These are phyloP conservation scores for Tillus elongatus DNA, from an alignment of 2,888 invertebrate species.

Conservation along the genomic window DNA sequence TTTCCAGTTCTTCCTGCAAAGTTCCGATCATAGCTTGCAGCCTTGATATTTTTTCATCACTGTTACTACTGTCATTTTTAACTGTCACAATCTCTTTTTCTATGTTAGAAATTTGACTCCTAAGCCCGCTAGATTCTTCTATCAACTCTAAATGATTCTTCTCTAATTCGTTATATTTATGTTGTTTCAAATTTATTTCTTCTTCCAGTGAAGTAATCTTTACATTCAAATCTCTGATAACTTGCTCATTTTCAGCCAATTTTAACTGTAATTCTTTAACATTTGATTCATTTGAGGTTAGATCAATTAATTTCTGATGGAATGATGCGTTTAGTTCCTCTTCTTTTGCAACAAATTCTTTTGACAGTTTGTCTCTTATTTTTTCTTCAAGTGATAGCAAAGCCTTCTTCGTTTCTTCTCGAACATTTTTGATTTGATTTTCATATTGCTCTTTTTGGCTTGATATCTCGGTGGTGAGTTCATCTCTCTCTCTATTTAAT, in stretches of 20 bases:
- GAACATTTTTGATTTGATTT: constrained; percentile 42
- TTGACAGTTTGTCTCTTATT: constrained; percentile 28
- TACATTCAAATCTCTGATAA: constrained; percentile 27
- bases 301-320: constrained; percentile 26
- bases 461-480: constrained; percentile 31
- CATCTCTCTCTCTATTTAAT: constrained; percentile 44
- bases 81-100: constrained; percentile 22
- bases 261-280: constrained; percentile 43
- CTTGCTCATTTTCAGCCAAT: constrained; percentile 30
- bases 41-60: constrained; percentile 19
- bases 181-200: constrained; percentile 20
- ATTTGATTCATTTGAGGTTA: constrained; percentile 24
- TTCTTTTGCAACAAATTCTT: constrained; percentile 27
- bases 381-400: constrained; percentile 32
- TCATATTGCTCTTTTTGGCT: constrained; percentile 43
- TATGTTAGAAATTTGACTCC: constrained; percentile 19
- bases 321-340: constrained; percentile 27
- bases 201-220: constrained; percentile 43
- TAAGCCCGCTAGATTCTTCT: constrained; percentile 26
- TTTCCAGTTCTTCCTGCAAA: constrained; percentile 22
- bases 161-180: constrained; percentile 30
- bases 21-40: constrained; percentile 25
- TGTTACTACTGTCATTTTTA: constrained; percentile 17
- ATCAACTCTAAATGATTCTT: constrained; percentile 34
- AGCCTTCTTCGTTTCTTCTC: constrained; percentile 40